A percentile compares a stretch with the other conserved stretches of the same genome.
Conservation (phyloP, 1,140 invertebrate species). For the Proctacanthus coquilletti region DNA sequence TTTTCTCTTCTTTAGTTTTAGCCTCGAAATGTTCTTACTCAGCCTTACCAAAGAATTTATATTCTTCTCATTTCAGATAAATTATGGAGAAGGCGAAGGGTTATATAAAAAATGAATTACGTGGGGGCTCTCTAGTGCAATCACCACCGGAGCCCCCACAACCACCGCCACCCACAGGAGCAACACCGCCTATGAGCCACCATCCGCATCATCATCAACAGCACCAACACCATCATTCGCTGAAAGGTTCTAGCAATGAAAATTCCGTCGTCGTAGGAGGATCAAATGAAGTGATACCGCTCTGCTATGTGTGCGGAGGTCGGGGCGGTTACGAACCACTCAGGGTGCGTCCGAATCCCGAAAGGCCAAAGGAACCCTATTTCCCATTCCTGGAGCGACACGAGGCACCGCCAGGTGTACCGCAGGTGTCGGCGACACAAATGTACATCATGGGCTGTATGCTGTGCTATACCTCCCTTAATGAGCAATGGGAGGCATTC, state of each 20-base stretch:
- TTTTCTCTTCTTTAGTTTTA: too few species aligned
- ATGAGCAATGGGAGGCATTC: slow-evolving; percentile 81
- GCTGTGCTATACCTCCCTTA: slow-evolving; percentile 69
- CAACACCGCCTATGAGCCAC: slow-evolving; percentile 5
- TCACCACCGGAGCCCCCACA: slow-evolving; percentile 16
- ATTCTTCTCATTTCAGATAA: too few species aligned
- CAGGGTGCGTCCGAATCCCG: slow-evolving; percentile 44
- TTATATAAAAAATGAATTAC: slow-evolving; percentile 41
- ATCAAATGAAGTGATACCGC: slow-evolving; percentile 14
- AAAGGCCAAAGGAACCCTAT: slow-evolving; percentile 51
- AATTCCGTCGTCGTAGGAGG: slow-evolving; percentile 3
- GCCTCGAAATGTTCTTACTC: too few species aligned
- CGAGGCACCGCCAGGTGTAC: slow-evolving; percentile 52
- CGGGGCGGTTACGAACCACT: slow-evolving; percentile 52
- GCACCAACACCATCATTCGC: background rate
- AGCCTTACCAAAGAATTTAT: too few species aligned
- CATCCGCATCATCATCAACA: background rate
- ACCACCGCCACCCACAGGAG: slow-evolving; percentile 14
- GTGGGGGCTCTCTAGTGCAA: slow-evolving; percentile 18
- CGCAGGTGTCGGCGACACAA: slow-evolving; percentile 13
- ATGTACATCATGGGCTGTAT: slow-evolving; percentile 47
- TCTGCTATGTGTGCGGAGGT: slow-evolving; percentile 79
- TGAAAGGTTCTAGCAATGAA: too few species aligned
- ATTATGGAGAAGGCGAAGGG: slow-evolving; percentile 45
- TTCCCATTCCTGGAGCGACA: slow-evolving; percentile 85